Evolutionary conservation across 2,888 invertebrate genomes (phyloP), one percentile per base, ranked within the genome.

Genomic region (Aelia acuminata): DNA sequence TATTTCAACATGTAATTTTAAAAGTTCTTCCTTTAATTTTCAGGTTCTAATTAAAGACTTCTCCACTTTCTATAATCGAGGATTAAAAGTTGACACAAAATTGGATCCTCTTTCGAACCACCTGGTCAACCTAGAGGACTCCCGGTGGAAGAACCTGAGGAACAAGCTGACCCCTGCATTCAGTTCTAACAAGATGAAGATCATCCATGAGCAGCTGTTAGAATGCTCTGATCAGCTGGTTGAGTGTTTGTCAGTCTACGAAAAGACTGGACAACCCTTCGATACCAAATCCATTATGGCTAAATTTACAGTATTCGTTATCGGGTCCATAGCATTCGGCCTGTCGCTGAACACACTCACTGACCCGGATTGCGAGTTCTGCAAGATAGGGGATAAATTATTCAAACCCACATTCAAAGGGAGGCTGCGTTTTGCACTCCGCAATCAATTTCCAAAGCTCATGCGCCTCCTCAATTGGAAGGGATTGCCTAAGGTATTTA

Each of bases 151-250:
- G 91, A 92, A 91, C 84, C 90, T 94, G 20, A 92, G 94, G 43
- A 91, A 92, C 0, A 94, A 94, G 90, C 91, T 94, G 57, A 93
- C 94, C 0, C 94, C 94, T 0, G 93, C 93, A 0, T 93, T 94
- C 90, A 93, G 94, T 1, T 92, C 93, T 0, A 94, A 93, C n/a
- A 94, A 94, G 91, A 91, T 94, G 88, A 94, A 93, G 91, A 91
- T 91, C 70, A 94, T 94, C 94, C 92, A 93, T 48, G 92, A 92
- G 0, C 91, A 93, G 63, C 92, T 94, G 91, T 90, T 92, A 57
- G 92, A 93, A 63, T 93, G 92, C 48, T 92, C 92, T 22, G 91
- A 92, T 20, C 80, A 84, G 0, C 31, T 90, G 63, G 86, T 88
- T 35, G 86, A 88, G 8, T 88, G 85, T 43, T 85, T 90, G 75